A percentile compares a stretch with the other conserved stretches of the same genome.
Evolutionary conservation across 2,113 vertebrate genomes (phyloP).

Genomic region (Hymenochirus boettgeri): DNA sequence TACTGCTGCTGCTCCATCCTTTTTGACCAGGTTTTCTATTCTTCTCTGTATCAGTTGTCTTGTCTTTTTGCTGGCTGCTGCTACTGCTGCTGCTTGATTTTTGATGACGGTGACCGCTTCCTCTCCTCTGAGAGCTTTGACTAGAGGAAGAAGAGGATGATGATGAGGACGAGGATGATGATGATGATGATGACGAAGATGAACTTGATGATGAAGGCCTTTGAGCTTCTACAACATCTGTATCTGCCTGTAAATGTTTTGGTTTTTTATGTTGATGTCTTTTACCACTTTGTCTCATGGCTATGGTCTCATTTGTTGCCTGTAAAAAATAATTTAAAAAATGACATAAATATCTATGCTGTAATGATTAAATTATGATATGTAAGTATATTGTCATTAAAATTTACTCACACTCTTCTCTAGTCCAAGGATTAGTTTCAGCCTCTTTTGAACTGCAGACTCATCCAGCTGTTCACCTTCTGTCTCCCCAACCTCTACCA

Average conservation of each 20-base stretch:
- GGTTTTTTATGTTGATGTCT: not conserved
- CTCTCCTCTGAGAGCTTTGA: not conserved
- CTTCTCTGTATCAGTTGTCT: not conserved
- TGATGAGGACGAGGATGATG: not conserved
- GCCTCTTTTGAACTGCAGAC: slow-evolving; percentile 56
- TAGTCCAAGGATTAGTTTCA: slow-evolving; percentile 61
- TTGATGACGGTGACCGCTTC: too few species aligned
- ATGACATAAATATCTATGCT: too few species aligned
- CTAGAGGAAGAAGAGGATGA: not conserved
- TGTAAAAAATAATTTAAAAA: not conserved
- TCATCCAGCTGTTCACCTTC: slow-evolving; percentile 46
- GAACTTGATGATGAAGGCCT: slow-evolving; percentile 19
- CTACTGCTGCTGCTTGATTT: not conserved
- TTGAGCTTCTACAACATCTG: slow-evolving; percentile 6
- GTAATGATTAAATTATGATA: too few species aligned
- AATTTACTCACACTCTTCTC: slow-evolving; percentile 48
- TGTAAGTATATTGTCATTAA: not conserved
- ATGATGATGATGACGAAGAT: slow-evolving; percentile 6
- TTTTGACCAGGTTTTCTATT: not conserved
- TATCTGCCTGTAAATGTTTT: not conserved
- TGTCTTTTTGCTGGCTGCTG: rapidly evolving
- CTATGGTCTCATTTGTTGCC: slow-evolving; percentile 8
- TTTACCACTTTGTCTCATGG: too few species aligned
- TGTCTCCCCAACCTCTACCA: slow-evolving; percentile 29
- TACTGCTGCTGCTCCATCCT: not conserved